Percentiles rank a stretch among this genome's conserved stretches.
Conservation (phyloP, 2,888 invertebrate genomes). For the Apantesis nais region DNA sequence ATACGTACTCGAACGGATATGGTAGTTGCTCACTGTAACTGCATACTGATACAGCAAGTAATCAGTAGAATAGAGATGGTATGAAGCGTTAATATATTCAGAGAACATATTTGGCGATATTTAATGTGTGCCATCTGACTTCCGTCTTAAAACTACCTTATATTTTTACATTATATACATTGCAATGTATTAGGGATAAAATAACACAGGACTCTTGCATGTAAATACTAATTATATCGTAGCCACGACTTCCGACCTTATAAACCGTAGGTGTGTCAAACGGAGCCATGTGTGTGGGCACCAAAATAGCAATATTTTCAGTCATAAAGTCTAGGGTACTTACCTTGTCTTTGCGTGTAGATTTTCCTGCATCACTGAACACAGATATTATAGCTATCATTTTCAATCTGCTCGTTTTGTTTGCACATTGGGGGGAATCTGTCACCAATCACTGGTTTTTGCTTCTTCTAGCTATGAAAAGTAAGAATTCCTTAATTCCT, state of each 20-base stretch:
- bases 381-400: not conserved
- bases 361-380: not conserved
- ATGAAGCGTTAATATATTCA: not conserved
- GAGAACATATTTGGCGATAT: not conserved
- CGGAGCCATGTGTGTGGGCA: not conserved
- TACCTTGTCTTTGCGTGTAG: not conserved
- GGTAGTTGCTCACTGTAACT: not conserved
- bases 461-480: not conserved
- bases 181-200: not conserved
- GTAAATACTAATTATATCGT: not conserved
- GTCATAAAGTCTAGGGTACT: not conserved
- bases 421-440: not conserved
- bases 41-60: not conserved
- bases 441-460: not conserved
- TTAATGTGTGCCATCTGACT: not conserved
- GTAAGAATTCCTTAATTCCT: not conserved
- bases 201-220: not conserved
- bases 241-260: not conserved
- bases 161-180: not conserved
- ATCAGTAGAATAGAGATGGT: not conserved
- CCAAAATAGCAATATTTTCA: not conserved
- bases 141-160: not conserved
- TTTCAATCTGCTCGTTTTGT: too few relatives aligned
- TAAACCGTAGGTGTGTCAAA: not conserved
- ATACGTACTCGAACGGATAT: not conserved